Percentiles rank a stretch among this genome's conserved stretches.
These are phyloP conservation scores for Todus mexicanus DNA, from an alignment of 2,797 vertebrate species.

Conservation along the genomic window DNA sequence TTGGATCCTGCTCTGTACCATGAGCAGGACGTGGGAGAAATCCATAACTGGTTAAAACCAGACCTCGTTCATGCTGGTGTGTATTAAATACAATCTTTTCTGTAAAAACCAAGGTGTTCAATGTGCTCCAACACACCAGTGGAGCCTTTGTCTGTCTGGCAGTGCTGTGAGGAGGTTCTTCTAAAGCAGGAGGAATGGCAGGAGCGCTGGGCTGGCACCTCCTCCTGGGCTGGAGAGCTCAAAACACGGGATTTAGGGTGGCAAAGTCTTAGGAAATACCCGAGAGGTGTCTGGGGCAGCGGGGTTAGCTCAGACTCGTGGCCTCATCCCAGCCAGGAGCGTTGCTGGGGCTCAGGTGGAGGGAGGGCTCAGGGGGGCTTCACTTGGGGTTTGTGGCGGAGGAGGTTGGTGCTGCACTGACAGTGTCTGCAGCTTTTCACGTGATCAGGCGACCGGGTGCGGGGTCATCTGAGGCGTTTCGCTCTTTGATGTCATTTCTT, in stretches of 20 bases:
- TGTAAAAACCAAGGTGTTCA: background rate
- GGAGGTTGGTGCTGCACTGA: background rate
- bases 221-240: background rate
- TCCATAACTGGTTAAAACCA: background rate
- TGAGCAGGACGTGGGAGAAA: too few relatives aligned
- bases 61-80: background rate
- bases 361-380: too few relatives aligned
- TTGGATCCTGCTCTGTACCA: background rate
- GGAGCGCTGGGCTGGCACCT: accelerated
- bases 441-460: accelerated
- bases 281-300: background rate
- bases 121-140: background rate
- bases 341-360: background rate
- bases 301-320: background rate
- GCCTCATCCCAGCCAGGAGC: background rate
- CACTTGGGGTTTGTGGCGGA: too few relatives aligned
- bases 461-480: background rate
- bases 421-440: background rate
- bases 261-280: accelerated
- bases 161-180: background rate
- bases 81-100: background rate
- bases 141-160: background rate
- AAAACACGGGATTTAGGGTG: background rate
- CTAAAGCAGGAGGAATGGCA: too few relatives aligned
- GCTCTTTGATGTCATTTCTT: background rate